These are phyloP conservation scores for Ariopsis seemanni DNA, from an alignment of 2,113 vertebrate genomes.

Conservation along the genomic window DNA sequence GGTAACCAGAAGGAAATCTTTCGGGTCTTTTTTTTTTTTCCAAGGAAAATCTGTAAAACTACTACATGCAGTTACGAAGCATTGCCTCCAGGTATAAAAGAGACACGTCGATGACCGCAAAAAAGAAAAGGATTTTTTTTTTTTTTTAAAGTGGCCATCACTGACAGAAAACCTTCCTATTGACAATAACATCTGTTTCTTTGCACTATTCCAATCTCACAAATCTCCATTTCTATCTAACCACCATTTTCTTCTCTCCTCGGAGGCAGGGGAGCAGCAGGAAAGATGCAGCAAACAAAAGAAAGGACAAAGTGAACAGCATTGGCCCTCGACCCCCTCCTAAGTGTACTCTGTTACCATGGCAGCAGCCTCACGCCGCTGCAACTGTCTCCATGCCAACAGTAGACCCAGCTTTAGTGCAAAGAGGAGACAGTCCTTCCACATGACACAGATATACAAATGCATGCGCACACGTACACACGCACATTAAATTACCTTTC, in stretches of 20 bases:
- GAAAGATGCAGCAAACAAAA: slow-evolving; percentile 49
- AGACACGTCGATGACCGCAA: neutral
- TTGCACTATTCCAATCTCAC: neutral
- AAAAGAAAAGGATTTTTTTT: neutral
- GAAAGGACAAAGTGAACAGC: slow-evolving; percentile 61
- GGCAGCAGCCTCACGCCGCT: slow-evolving; percentile 69
- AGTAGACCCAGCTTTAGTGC: slow-evolving; percentile 62
- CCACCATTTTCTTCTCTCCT: slow-evolving; percentile 7
- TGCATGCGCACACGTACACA: neutral
- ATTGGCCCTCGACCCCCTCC: slow-evolving; percentile 58
- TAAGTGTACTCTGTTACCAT: slow-evolving; percentile 73
- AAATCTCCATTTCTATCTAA: slow-evolving; percentile 17
- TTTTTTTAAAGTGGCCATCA: slow-evolving; percentile 1
- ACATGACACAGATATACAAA: slow-evolving; percentile 63
- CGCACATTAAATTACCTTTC: slow-evolving; percentile 6
- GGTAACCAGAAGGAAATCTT: neutral
- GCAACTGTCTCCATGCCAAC: slow-evolving; percentile 76
- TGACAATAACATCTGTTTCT: slow-evolving; percentile 27
- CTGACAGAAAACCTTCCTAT: slow-evolving; percentile 8
- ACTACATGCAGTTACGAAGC: neutral
- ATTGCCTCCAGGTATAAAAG: slow-evolving; percentile 4
- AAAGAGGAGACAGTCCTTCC: slow-evolving; percentile 63
- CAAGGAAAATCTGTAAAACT: neutral
- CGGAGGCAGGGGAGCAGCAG: slow-evolving; percentile 28
- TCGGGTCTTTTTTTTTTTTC: neutral